These are phyloP conservation scores for Galleria mellonella DNA, from an alignment of 1,140 invertebrate genomes.

Conservation along the genomic window DNA sequence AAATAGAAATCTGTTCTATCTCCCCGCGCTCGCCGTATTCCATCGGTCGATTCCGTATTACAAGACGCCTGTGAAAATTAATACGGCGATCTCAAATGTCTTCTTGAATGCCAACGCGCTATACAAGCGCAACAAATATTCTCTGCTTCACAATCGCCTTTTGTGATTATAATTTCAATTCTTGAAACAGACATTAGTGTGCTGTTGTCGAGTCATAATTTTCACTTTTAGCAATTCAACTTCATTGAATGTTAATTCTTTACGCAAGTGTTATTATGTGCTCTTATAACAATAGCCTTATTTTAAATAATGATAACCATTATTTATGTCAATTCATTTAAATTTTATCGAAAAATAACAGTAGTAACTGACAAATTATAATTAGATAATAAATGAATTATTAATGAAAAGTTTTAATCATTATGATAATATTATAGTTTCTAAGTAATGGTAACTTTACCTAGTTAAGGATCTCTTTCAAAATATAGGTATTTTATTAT, in stretches of 20 bases:
- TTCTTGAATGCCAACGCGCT: slow-evolving; percentile 14
- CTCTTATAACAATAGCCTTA: slow-evolving; percentile 1
- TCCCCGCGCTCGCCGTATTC: slow-evolving; percentile 37
- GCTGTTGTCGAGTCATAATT: slow-evolving; percentile 9
- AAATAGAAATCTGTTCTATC: slow-evolving; percentile 50
- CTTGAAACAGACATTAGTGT: neutral
- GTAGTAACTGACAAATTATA: no score
- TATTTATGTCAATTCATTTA: no score
- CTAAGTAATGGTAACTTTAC: no score
- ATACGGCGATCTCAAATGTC: slow-evolving; percentile 39
- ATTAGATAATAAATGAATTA: no score
- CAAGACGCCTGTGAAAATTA: slow-evolving; percentile 36
- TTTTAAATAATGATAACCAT: neutral
- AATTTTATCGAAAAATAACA: no score
- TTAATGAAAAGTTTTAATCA: no score
- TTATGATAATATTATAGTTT: no score
- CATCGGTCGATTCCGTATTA: slow-evolving; percentile 31
- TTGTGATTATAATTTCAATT: slow-evolving; percentile 5
- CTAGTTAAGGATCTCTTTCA: no score
- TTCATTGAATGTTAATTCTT: slow-evolving; percentile 16
- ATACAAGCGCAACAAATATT: neutral
- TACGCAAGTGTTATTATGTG: slow-evolving; percentile 15
- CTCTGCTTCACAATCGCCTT: slow-evolving; percentile 6
- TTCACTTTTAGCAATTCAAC: slow-evolving; percentile 13
- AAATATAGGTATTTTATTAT: no score